Evolutionary conservation across 2,797 vertebrate species (phyloP).

Genomic region (Dromococcyx pavoninus): DNA sequence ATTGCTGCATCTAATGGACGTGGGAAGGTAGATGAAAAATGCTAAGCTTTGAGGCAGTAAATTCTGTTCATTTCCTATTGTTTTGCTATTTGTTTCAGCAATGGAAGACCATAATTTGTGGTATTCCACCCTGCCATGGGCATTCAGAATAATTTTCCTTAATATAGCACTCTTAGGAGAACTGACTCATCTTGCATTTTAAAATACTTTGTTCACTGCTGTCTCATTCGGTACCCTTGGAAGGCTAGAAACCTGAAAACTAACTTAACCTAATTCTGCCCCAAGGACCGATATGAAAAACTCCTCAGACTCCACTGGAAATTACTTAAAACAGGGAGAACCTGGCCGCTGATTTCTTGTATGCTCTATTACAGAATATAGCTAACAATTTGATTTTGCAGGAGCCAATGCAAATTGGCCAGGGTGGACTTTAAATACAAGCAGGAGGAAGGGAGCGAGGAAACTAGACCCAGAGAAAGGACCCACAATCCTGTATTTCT

Average conservation of each 20-base stretch:
- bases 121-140: neutral
- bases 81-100: conserved; percentile 55
- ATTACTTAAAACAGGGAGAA: neutral
- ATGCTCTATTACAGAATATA: no score
- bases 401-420: no score
- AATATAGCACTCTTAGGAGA: neutral
- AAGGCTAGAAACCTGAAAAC: neutral
- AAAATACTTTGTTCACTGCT: neutral
- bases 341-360: no score
- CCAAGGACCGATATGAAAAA: neutral
- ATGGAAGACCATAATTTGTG: neutral
- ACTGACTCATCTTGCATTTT: neutral
- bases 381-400: no score
- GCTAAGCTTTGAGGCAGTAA: conserved; percentile 38
- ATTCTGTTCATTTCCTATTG: conserved; percentile 5
- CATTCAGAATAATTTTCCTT: neutral
- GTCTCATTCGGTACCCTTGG: neutral
- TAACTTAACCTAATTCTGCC: neutral
- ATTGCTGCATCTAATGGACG: conserved; percentile 42
- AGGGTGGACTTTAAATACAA: no score
- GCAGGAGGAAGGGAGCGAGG: no score
- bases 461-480: no score
- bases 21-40: conserved; percentile 41
- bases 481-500: neutral
- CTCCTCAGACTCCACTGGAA: neutral